Percentiles rank a stretch among this genome's conserved stretches.
These are phyloP conservation scores for Leptarthrus brevirostris DNA, from an alignment of 2,888 invertebrate genomes.

Conservation along the genomic window DNA sequence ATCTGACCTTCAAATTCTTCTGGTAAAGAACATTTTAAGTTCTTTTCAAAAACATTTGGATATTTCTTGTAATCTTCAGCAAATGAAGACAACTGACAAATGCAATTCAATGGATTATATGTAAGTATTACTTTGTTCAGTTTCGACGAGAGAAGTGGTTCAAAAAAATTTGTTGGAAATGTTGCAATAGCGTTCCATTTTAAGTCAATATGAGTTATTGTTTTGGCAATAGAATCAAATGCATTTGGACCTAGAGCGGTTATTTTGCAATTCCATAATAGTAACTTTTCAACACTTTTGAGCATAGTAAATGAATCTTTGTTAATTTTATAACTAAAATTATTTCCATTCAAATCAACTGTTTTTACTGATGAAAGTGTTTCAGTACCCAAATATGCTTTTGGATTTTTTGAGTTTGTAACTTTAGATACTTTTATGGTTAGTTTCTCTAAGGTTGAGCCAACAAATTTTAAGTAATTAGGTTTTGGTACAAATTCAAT, in stretches of 20 bases:
- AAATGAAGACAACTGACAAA: neutral
- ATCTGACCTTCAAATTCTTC: neutral
- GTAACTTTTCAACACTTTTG: neutral
- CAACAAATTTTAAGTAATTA: neutral
- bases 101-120: conserved; percentile 5
- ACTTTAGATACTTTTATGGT: neutral
- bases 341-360: conserved; percentile 13
- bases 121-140: neutral
- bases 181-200: neutral
- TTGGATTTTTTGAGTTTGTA: conserved; percentile 1
- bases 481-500: neutral
- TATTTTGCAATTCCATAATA: conserved; percentile 7
- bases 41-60: neutral
- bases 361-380: neutral
- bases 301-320: conserved; percentile 5
- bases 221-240: conserved; percentile 14
- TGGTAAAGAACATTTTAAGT: conserved; percentile 5
- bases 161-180: neutral
- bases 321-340: neutral
- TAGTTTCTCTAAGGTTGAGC: neutral
- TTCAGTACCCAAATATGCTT: neutral
- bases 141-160: neutral
- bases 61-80: neutral
- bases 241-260: neutral
- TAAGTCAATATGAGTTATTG: conserved; percentile 11